Evolutionary conservation across 1,140 invertebrate species (phyloP), one percentile per base, ranked within the genome.

Genomic region (Agrypnia vestita): DNA sequence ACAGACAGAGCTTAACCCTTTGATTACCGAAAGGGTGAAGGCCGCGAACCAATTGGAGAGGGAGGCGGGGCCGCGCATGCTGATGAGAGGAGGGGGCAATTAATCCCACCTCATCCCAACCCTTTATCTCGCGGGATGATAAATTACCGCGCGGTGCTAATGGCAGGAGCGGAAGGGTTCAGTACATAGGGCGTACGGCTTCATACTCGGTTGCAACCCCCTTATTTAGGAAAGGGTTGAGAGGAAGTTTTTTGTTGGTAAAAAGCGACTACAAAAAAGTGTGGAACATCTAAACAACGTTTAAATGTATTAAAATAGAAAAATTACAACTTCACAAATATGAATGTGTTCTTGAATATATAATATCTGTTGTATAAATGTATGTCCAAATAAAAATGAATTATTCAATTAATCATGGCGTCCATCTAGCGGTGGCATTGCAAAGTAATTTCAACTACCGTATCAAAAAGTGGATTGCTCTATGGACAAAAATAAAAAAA

Each of bases 81-180:
- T 82, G 81, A 82, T 82, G 56, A 77, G 76, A 62, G 78, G 74
- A 62, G 81, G 71, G 64, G 53, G 73, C 78, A 80, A 80, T 80
- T 78, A 80, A 78, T 59, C 59, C 64, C 74, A 64, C 67, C 79
- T 56, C 35, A 15, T 51, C 43, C 51, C 61, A 78, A 55, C 62
- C 64, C 49, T 76, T 76, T 35, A 44, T 81, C 74, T 62, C 74
- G 74, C 74, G 44, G 61, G 56, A 55, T 81, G 80, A 82, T 82
- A 55, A 79, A 82, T 76, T 73, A 71, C 67, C 62, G 67, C 61
- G 15, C 73, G 79, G 75, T 44, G 75, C 47, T 78, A 78, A 78
- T 78, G 46, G 55, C 13, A 19, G 55, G 47, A 62, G 61, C 49
- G 62, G 80, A 82, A 80, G 76, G 76, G 64, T 71, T 78, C 59